A percentile compares a stretch with the other conserved stretches of the same genome.
Conservation (phyloP, 1,140 invertebrate species). For the Campodea augens region DNA sequence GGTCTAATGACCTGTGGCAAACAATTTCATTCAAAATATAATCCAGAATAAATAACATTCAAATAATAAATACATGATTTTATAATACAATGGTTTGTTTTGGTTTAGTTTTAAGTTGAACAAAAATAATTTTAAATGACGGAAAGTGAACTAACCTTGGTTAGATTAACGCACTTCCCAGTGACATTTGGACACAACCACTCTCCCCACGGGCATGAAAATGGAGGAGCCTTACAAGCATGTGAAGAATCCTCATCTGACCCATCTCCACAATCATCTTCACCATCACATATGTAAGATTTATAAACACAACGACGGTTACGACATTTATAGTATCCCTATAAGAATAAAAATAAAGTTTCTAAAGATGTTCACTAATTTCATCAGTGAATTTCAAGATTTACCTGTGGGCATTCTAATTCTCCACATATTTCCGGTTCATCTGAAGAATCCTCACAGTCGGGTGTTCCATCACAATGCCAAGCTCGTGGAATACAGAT, state of each 20-base stretch:
- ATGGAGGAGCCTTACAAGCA: conserved; percentile 52
- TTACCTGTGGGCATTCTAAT: too few relatives aligned
- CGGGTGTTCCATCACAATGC: conserved; percentile 81
- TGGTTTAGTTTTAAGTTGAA: too few relatives aligned
- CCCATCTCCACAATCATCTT: conserved; percentile 85
- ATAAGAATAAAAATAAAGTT: too few relatives aligned
- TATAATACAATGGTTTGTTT: too few relatives aligned
- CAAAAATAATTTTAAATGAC: too few relatives aligned
- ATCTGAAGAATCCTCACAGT: conserved; percentile 83
- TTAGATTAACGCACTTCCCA: conserved; percentile 54
- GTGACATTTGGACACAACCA: conserved; percentile 69
- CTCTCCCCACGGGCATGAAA: too few relatives aligned
- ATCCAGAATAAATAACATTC: too few relatives aligned
- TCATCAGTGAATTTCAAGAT: too few relatives aligned
- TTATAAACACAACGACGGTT: conserved; percentile 83
- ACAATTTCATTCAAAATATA: too few relatives aligned
- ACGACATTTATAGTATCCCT: conserved; percentile 63
- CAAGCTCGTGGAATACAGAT: conserved; percentile 84
- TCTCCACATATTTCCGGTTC: conserved; percentile 64
- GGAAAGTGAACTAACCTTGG: conserved; percentile 64
- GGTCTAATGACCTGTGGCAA: too few relatives aligned
- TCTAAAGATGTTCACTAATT: too few relatives aligned
- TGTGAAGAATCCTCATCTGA: conserved; percentile 69
- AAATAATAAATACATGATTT: too few relatives aligned
- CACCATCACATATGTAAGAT: conserved; percentile 86